phyloP scores from a whole-genome alignment of 1,140 invertebrate genomes.

The Heliconius hewitsoni region DNA sequence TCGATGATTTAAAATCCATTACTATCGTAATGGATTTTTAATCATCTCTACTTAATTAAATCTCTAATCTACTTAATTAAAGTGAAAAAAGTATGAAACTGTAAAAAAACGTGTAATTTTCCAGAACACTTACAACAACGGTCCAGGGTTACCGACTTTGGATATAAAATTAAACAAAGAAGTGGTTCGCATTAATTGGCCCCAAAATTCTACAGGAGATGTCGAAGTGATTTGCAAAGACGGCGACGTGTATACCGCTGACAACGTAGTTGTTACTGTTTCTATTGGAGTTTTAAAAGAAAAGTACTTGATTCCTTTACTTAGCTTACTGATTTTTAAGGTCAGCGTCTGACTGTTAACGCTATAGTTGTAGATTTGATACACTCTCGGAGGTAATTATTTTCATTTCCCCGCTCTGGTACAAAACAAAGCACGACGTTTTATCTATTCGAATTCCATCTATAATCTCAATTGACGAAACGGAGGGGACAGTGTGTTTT shows the following conservation, averaged over 20 bases:
- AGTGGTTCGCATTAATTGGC: slow-evolving; percentile 55
- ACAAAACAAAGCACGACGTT: too few relatives aligned
- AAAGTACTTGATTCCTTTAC: slow-evolving; percentile 32
- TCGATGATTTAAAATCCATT: too few relatives aligned
- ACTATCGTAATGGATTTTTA: too few relatives aligned
- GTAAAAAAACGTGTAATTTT: background rate
- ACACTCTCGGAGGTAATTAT: too few relatives aligned
- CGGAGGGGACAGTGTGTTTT: too few relatives aligned
- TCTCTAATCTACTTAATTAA: too few relatives aligned
- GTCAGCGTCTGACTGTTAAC: too few relatives aligned
- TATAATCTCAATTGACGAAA: too few relatives aligned
- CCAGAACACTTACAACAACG: slow-evolving; percentile 63
- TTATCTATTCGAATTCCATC: too few relatives aligned
- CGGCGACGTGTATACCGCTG: slow-evolving; percentile 69
- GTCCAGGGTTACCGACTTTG: slow-evolving; percentile 49
- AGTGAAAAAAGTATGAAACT: background rate
- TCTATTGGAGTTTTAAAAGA: slow-evolving; percentile 84
- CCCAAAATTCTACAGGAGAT: slow-evolving; percentile 37
- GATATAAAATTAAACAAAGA: slow-evolving; percentile 58
- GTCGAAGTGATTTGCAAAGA: slow-evolving; percentile 80
- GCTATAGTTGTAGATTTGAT: too few relatives aligned
- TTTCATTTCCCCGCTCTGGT: too few relatives aligned
- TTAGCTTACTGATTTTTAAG: background rate
- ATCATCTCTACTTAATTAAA: too few relatives aligned
- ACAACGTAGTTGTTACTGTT: background rate